These are phyloP conservation scores for Hemiprocne comata DNA, from an alignment of 2,113 vertebrate species.

Conservation along the genomic window DNA sequence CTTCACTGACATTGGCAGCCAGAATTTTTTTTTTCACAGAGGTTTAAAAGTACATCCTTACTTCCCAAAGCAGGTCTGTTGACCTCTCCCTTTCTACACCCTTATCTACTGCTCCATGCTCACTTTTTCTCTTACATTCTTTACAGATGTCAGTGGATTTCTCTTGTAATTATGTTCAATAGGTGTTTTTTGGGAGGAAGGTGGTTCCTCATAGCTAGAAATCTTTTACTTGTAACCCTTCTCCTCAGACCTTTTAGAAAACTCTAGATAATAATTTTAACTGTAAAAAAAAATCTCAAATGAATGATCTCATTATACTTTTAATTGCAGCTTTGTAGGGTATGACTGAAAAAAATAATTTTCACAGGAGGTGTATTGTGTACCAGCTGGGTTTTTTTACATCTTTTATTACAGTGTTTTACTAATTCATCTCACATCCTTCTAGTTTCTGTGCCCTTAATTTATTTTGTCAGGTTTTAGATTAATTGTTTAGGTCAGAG, in stretches of 20 bases:
- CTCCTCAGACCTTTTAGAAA: neutral
- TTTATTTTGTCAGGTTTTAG: neutral
- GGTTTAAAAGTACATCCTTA: neutral
- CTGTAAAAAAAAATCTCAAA: neutral
- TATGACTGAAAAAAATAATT: neutral
- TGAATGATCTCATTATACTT: neutral
- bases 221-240: neutral
- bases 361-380: accelerated
- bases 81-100: neutral
- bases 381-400: neutral
- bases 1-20: neutral
- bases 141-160: neutral
- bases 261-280: neutral
- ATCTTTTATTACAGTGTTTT: neutral
- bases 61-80: neutral
- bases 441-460: neutral
- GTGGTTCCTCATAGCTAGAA: neutral
- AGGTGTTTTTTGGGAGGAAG: accelerated
- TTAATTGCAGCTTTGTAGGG: neutral
- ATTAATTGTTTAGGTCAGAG: neutral
- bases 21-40: neutral
- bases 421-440: neutral
- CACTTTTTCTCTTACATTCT: neutral
- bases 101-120: neutral
- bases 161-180: neutral